Base-by-base conservation (phyloP, 23 tunicate species). In the Ascidia mentula region DNA sequence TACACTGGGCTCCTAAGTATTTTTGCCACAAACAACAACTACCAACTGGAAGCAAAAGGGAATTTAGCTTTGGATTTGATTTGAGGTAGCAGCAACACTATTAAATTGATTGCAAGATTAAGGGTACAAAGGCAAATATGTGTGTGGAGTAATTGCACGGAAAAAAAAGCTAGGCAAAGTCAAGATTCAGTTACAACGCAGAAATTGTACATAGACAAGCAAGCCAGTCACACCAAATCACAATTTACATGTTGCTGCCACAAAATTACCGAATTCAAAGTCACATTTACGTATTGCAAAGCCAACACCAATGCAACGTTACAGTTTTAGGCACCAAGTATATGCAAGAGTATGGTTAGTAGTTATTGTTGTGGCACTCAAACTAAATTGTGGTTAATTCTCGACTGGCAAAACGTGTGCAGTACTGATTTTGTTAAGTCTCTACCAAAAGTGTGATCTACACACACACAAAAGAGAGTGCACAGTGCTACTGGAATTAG, bases 221-320 rank as follows among this genome's bases (percentile, higher is more conserved):
- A 53, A 53, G 65, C 65, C 65, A 53, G 13, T 53, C 65, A 53
- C 65, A 53, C 65, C 65, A 53, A 53, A 9, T 53, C 65, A 53
- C 65, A 53, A n/a, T 53, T 20, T 20, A 53, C 13, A 53, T 53
- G 65, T 53, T 53, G 65, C 65, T 53, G 65, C 65, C 65, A 53
- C 65, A 5, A 9, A 28, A 1, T 53, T 53, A 28, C 65, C 65
- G 24, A 5, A 53, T 53, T 53, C n/a, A n/a, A n/a, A n/a, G n/a
- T n/a, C n/a, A n/a, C n/a, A n/a, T n/a, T n/a, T n/a, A n/a, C n/a
- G 65, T 53, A 53, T 28, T 20, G 24, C 65, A 53, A 42, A 42
- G 15, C 15, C 15, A 12, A 42, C 15, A 9, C 53, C 12, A 42
- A 15, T 9, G 15, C 13, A 5, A 26, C 65, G 24, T 26, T 9